These are phyloP conservation scores for Polyploca ridens DNA, from an alignment of 2,888 invertebrate species.

Conservation along the genomic window DNA sequence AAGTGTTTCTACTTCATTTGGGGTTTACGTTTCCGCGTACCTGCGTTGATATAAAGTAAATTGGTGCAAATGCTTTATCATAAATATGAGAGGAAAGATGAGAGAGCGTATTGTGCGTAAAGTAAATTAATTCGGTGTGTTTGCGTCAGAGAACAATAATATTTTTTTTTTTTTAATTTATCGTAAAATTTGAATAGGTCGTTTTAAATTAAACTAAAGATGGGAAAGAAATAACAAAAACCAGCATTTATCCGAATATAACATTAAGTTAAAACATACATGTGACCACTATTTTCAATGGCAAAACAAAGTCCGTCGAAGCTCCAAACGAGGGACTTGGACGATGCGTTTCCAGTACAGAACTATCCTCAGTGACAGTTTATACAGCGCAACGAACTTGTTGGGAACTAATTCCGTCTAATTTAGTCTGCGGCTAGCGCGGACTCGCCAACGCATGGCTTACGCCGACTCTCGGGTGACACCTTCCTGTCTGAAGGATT, in stretches of 20 bases:
- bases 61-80: conserved; percentile 7
- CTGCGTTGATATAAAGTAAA: conserved; percentile 2
- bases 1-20: conserved; percentile 17
- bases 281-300: conserved; percentile 30
- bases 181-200: no score
- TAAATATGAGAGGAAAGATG: conserved; percentile 7
- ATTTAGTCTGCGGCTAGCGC: conserved; percentile 51
- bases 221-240: not conserved
- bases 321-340: conserved; percentile 30
- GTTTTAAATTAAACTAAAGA: no score
- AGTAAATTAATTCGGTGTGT: not conserved
- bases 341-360: conserved; percentile 36
- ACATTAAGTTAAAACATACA: not conserved
- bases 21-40: conserved; percentile 3
- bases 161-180: no score
- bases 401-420: conserved; percentile 65
- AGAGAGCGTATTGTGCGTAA: conserved; percentile 4
- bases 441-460: conserved; percentile 46
- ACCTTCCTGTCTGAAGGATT: conserved; percentile 59
- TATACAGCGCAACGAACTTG: conserved; percentile 56
- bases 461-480: conserved; percentile 45
- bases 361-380: conserved; percentile 55
- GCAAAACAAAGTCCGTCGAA: conserved; percentile 43
- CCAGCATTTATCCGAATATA: conserved; percentile 14
- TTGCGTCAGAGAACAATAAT: not conserved